phyloP scores from a whole-genome alignment of 2,113 vertebrate species.

The Apeltes quadracus region DNA sequence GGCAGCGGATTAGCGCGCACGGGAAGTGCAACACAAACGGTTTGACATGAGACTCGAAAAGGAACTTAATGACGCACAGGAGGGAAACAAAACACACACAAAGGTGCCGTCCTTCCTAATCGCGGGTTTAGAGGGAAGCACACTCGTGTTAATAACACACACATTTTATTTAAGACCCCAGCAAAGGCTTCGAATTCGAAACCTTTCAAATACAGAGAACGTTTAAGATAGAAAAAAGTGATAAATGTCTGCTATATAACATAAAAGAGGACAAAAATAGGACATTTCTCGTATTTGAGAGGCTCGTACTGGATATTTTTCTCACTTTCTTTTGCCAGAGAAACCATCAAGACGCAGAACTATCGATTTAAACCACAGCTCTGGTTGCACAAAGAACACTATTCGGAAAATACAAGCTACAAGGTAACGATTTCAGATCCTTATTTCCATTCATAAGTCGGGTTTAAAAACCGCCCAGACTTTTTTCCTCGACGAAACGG shows the following conservation, averaged over 20 bases:
- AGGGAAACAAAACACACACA: slow-evolving; percentile 19
- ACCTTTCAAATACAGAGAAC: too few relatives aligned
- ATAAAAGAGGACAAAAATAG: background rate
- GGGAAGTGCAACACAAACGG: slow-evolving; percentile 33
- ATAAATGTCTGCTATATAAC: background rate
- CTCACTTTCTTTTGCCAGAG: background rate
- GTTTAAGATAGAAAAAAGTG: background rate
- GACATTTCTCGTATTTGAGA: background rate
- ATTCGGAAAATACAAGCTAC: background rate
- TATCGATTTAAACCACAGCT: background rate
- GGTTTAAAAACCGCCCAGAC: background rate
- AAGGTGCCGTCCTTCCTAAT: background rate
- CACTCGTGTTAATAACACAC: background rate
- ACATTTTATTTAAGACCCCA: background rate
- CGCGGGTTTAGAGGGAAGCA: background rate
- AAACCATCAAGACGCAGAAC: background rate
- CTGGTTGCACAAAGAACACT: too few relatives aligned
- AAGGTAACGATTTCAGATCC: background rate
- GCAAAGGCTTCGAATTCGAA: background rate
- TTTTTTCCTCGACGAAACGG: too few relatives aligned
- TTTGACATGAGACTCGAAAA: slow-evolving; percentile 39
- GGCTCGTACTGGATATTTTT: background rate
- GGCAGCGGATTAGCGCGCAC: slow-evolving; percentile 26
- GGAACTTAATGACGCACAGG: slow-evolving; percentile 24
- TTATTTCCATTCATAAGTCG: background rate